Evolutionary conservation across 2,888 invertebrate species (phyloP).

Genomic region (Chydorus sphaericus): DNA sequence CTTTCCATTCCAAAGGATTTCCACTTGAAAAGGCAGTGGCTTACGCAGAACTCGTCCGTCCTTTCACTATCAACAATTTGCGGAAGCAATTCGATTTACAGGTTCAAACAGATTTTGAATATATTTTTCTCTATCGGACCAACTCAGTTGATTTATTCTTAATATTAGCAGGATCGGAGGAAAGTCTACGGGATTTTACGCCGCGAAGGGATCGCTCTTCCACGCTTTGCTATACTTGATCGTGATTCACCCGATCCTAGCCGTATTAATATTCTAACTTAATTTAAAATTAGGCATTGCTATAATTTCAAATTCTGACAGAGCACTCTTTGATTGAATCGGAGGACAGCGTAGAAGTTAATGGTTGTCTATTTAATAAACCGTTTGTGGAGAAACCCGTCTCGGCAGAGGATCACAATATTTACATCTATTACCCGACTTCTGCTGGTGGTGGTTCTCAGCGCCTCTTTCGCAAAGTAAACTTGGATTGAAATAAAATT

Average conservation of each 20-base stretch:
- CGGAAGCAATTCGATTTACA: slow-evolving; percentile 97
- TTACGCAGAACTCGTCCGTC: slow-evolving; percentile 82
- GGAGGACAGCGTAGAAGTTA: slow-evolving; percentile 94
- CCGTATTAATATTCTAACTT: slow-evolving; percentile 41
- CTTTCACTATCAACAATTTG: slow-evolving; percentile 95
- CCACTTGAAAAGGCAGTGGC: slow-evolving; percentile 94
- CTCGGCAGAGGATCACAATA: slow-evolving; percentile 98
- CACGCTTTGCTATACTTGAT: slow-evolving; percentile 90
- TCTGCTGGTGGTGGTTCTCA: slow-evolving; percentile 97
- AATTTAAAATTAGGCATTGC: slow-evolving; percentile 9
- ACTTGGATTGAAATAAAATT: neutral
- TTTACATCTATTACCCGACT: slow-evolving; percentile 98
- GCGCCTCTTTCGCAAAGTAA: slow-evolving; percentile 90
- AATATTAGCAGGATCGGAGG: slow-evolving; percentile 57
- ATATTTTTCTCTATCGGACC: no score
- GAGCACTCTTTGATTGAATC: slow-evolving; percentile 85
- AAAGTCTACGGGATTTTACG: slow-evolving; percentile 90
- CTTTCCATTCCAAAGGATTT: slow-evolving; percentile 96
- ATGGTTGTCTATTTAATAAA: slow-evolving; percentile 87
- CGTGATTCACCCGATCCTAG: slow-evolving; percentile 82
- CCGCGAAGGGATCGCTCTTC: slow-evolving; percentile 90
- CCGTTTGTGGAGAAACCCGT: slow-evolving; percentile 99
- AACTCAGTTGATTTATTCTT: no score
- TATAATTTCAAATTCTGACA: slow-evolving; percentile 30
- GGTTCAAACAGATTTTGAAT: no score